Base-by-base conservation (phyloP, 2,113 vertebrate species). In the Indicator maculatus region DNA sequence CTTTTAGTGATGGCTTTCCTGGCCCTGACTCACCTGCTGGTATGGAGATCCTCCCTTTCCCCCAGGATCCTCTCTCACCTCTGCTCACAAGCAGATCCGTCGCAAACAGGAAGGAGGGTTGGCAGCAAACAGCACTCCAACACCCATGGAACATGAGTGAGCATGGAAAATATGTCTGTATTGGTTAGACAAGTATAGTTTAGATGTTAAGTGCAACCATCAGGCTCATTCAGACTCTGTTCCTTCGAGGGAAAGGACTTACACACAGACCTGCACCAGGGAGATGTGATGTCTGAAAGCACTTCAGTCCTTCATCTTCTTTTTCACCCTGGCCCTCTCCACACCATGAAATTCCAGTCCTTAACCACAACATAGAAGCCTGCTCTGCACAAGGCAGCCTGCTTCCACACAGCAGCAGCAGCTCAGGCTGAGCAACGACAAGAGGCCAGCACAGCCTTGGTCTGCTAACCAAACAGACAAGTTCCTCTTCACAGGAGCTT, bases 401-500 rank as follows among this genome's bases (percentile, higher is more conserved):
- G 55, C 71, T 93, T 81, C n/a, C 69, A 52, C 63, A 8, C 1
- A 9, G 31, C 67, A 69, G 31, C 67, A 69, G 73, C 53, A 47
- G 63, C 38, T n/a, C 63, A 53, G 60, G 33, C 50, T 47, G 66
- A 75, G 47, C 81, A 7, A 31, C 2, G 18, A 18, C n/a, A 47
- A 21, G 55, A 44, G 45, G 36, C 26, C 41, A 8, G 73, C 38
- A 24, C 90, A 56, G 56, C 20, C 41, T 71, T 30, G 74, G n/a
- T 33, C 41, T 70, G 89, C 30, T 70, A 18, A 16, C 50, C 59
- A 85, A 91, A 44, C 14, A 61, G 91, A 59, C 15, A 20, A 38
- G 44, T 24, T 91, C 89, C 85, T 89, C 85, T 65, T 65, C 70
- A 58, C 0, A 0, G 0, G 0, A 28, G 7, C 28, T 89, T 76